Evolutionary conservation across 2,797 vertebrate genomes (phyloP).

Genomic region (Poliocrania exsul): DNA sequence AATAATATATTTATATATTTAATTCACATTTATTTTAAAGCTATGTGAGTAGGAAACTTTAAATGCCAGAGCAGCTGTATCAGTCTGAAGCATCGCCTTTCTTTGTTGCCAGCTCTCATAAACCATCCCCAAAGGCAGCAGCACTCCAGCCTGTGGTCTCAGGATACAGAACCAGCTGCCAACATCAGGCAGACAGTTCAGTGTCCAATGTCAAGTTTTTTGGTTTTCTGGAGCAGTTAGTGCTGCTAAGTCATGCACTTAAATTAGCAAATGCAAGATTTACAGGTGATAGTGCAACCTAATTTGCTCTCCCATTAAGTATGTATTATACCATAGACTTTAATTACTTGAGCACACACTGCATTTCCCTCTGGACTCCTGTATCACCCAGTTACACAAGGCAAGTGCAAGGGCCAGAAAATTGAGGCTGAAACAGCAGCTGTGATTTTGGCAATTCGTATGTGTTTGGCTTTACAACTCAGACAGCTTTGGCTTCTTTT

Average conservation of each 20-base stretch:
- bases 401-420: neutral
- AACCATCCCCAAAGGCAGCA: neutral
- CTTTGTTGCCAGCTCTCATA: neutral
- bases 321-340: neutral
- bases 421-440: neutral
- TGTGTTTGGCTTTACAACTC: neutral
- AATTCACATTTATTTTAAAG: neutral
- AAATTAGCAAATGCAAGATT: neutral
- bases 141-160: too few relatives aligned
- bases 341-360: neutral
- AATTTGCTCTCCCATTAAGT: neutral
- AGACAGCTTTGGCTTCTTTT: neutral
- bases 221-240: neutral
- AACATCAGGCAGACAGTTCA: neutral
- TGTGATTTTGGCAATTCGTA: neutral
- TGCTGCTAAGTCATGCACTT: rapidly evolving
- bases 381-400: neutral
- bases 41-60: neutral
- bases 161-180: neutral
- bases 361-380: neutral
- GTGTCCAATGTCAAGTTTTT: rapidly evolving
- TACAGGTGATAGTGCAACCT: neutral
- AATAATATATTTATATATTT: neutral
- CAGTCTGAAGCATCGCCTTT: neutral
- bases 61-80: neutral